A percentile compares a stretch with the other conserved stretches of the same genome.
These are phyloP conservation scores for Brevipalpus yothersi DNA, from an alignment of 1,140 invertebrate genomes.

Conservation along the genomic window DNA sequence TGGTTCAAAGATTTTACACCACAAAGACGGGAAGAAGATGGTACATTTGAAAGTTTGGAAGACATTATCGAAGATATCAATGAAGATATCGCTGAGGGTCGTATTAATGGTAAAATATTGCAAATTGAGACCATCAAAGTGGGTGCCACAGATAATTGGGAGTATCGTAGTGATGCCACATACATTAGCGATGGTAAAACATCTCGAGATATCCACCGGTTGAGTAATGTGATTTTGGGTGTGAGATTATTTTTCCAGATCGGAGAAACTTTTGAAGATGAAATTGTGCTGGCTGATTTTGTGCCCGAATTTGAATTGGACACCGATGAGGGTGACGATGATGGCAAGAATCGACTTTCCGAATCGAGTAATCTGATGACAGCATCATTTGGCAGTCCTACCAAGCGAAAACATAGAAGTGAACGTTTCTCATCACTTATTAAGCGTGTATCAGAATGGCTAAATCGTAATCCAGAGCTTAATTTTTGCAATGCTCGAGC, in stretches of 20 bases:
- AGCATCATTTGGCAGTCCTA: too few relatives aligned
- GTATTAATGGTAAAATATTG: background rate
- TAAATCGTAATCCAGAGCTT: conserved; percentile 1
- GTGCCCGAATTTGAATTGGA: background rate
- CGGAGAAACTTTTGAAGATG: background rate
- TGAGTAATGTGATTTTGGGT: background rate
- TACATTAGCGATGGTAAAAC: background rate
- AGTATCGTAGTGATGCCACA: background rate
- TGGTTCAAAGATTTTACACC: conserved; percentile 6
- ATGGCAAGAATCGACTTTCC: too few relatives aligned
- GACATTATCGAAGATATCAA: conserved; percentile 3
- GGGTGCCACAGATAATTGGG: background rate
- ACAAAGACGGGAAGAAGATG: background rate
- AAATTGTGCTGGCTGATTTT: background rate
- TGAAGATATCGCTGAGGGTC: background rate
- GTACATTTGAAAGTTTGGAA: conserved; percentile 2
- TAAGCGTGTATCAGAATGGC: conserved; percentile 1
- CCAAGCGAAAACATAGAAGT: background rate
- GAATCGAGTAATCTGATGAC: too few relatives aligned
- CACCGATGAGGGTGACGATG: too few relatives aligned
- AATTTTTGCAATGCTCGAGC: conserved; percentile 8
- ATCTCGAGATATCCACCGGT: background rate
- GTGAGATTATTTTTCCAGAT: background rate
- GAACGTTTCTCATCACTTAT: conserved; percentile 2
- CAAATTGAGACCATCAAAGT: background rate